These are phyloP conservation scores for Ametastegia equiseti DNA, from an alignment of 2,888 invertebrate genomes.

Conservation along the genomic window DNA sequence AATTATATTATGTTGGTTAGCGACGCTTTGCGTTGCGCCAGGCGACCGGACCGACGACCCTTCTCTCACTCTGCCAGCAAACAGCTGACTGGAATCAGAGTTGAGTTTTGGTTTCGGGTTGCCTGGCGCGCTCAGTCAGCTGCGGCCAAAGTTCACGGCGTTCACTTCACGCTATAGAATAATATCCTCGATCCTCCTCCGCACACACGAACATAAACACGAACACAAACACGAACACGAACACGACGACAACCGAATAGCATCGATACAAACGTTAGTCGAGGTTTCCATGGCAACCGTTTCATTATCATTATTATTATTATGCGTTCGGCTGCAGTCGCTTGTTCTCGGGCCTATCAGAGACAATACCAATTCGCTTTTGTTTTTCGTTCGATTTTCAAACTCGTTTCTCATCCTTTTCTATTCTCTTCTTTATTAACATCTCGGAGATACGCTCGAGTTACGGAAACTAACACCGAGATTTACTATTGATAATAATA, in stretches of 20 bases:
- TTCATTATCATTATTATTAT: no score
- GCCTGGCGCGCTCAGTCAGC: conserved; percentile 32
- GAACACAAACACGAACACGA: neutral
- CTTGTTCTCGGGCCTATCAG: no score
- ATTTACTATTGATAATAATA: no score
- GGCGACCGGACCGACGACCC: conserved; percentile 38
- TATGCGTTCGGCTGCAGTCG: neutral
- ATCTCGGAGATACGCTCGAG: no score
- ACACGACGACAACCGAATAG: no score
- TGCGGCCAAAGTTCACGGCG: conserved; percentile 32
- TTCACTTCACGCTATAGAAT: neutral
- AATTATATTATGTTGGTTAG: conserved; percentile 31
- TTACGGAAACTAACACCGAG: no score
- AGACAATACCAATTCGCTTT: no score
- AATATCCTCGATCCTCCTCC: neutral
- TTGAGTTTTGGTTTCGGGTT: neutral
- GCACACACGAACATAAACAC: neutral
- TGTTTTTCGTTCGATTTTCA: no score
- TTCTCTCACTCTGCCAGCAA: conserved; percentile 45
- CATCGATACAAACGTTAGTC: neutral
- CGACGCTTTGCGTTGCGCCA: conserved; percentile 45
- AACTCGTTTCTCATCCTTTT: no score
- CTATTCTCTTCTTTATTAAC: no score
- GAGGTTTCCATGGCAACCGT: conserved; percentile 36
- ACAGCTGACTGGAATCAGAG: conserved; percentile 48